These are phyloP conservation scores for Pogonocherus hispidulus DNA, from an alignment of 2,888 invertebrate genomes.

Conservation along the genomic window DNA sequence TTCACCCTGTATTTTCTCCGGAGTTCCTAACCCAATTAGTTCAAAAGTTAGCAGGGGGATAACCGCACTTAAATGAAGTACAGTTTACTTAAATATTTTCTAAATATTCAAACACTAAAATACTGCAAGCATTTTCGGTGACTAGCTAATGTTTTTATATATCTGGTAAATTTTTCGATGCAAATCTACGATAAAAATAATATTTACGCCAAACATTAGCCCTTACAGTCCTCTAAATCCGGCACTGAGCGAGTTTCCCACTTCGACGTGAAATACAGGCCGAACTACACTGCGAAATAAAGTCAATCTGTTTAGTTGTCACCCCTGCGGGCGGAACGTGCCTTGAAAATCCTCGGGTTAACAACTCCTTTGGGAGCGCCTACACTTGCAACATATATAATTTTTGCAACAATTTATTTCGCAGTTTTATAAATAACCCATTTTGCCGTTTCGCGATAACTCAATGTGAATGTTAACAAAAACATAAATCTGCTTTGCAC, in stretches of 20 bases:
- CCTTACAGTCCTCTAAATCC: constrained; percentile 9
- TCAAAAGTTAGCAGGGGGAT: too few species aligned
- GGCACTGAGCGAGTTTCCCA: constrained; percentile 6
- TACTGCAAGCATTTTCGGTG: too few species aligned
- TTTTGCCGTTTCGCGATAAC: constrained; percentile 12
- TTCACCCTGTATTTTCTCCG: too few species aligned
- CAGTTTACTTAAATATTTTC: too few species aligned
- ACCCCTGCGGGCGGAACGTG: constrained; percentile 57
- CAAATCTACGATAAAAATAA: too few species aligned
- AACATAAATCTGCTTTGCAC: constrained; percentile 6
- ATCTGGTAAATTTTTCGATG: too few species aligned
- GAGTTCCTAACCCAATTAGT: too few species aligned
- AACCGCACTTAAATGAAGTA: too few species aligned
- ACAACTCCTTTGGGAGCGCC: constrained; percentile 47
- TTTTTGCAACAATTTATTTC: constrained; percentile 32
- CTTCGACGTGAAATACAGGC: constrained; percentile 37
- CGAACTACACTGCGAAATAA: constrained; percentile 52
- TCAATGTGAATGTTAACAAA: constrained; percentile 17
- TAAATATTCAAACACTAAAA: too few species aligned
- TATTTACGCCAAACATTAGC: too few species aligned
- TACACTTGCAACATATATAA: constrained; percentile 30
- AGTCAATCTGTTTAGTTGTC: constrained; percentile 62
- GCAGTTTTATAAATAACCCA: constrained; percentile 22
- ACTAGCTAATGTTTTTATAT: too few species aligned
- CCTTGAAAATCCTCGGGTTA: constrained; percentile 51